Evolutionary conservation across 2,888 invertebrate species (phyloP).

Genomic region (Homarus gammarus): DNA sequence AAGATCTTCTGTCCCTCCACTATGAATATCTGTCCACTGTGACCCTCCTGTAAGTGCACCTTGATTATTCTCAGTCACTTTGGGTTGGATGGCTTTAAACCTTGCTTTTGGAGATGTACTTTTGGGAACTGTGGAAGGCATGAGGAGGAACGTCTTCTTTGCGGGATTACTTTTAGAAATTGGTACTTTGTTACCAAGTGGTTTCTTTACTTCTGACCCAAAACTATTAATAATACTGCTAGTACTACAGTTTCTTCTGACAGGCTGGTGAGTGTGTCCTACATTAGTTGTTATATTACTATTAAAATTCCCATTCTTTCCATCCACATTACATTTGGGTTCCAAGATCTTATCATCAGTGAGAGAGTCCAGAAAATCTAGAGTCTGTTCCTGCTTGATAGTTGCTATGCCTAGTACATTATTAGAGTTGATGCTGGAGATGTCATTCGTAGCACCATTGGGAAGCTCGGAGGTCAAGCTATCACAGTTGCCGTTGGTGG

Average conservation of each 20-base stretch:
- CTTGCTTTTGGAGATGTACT: constrained; percentile 48
- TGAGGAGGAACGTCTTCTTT: constrained; percentile 56
- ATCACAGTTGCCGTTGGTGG: constrained; percentile 61
- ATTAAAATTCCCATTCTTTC: constrained; percentile 43
- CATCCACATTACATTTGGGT: constrained; percentile 33
- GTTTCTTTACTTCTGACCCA: constrained; percentile 34
- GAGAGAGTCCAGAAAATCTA: constrained; percentile 64
- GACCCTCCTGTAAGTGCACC: constrained; percentile 8
- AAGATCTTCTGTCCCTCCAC: constrained; percentile 21
- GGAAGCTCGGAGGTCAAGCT: constrained; percentile 45
- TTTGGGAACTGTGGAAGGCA: constrained; percentile 48
- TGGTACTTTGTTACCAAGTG: constrained; percentile 27
- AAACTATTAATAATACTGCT: constrained; percentile 14
- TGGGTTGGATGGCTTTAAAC: constrained; percentile 65
- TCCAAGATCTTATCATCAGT: constrained; percentile 56
- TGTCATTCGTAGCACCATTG: constrained; percentile 44
- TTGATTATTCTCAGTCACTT: constrained; percentile 7
- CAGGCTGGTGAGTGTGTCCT: constrained; percentile 11
- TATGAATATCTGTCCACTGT: constrained; percentile 45
- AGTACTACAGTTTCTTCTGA: constrained; percentile 24
- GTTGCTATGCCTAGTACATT: constrained; percentile 4
- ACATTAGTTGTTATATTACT: constrained; percentile 46
- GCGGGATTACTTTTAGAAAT: constrained; percentile 37
- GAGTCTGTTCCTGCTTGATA: constrained; percentile 61
- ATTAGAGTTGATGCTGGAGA: neutral